Evolutionary conservation across 2,888 invertebrate species (phyloP).

Genomic region (Boloria selene): DNA sequence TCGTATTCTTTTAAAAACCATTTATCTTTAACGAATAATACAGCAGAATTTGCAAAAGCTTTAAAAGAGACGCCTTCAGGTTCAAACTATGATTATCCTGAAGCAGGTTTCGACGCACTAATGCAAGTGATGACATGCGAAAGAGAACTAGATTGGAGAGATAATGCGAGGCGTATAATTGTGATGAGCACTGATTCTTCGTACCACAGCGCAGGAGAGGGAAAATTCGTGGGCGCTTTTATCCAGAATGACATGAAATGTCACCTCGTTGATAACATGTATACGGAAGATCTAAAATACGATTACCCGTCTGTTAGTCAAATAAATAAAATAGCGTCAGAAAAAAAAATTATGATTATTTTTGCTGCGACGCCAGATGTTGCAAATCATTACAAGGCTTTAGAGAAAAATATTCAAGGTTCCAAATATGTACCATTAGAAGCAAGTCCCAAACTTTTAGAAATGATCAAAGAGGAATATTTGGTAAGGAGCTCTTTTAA

Average conservation of each 20-base stretch:
- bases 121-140: slow-evolving; percentile 91
- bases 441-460: slow-evolving; percentile 82
- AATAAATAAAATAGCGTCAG: slow-evolving; percentile 83
- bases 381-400: slow-evolving; percentile 68
- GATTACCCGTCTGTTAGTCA: slow-evolving; percentile 92
- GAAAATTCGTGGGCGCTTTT: slow-evolving; percentile 86
- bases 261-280: slow-evolving; percentile 80
- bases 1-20: slow-evolving; percentile 85
- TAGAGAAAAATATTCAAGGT: slow-evolving; percentile 85
- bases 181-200: slow-evolving; percentile 90
- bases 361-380: slow-evolving; percentile 84
- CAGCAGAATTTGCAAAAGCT: slow-evolving; percentile 65
- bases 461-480: slow-evolving; percentile 87
- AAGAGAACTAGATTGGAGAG: slow-evolving; percentile 88
- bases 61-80: slow-evolving; percentile 38
- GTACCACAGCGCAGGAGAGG: slow-evolving; percentile 92
- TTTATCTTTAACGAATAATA: slow-evolving; percentile 84
- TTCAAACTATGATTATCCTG: slow-evolving; percentile 86
- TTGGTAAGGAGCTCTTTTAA: slow-evolving; percentile 68
- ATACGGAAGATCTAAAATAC: slow-evolving; percentile 76
- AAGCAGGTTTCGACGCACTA: slow-evolving; percentile 93
- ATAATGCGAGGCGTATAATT: slow-evolving; percentile 86
- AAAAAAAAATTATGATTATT: slow-evolving; percentile 89
- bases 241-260: slow-evolving; percentile 87
- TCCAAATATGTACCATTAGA: slow-evolving; percentile 82